Base-by-base conservation (phyloP, 2,888 invertebrate genomes). In the Stratiomys singularior region DNA sequence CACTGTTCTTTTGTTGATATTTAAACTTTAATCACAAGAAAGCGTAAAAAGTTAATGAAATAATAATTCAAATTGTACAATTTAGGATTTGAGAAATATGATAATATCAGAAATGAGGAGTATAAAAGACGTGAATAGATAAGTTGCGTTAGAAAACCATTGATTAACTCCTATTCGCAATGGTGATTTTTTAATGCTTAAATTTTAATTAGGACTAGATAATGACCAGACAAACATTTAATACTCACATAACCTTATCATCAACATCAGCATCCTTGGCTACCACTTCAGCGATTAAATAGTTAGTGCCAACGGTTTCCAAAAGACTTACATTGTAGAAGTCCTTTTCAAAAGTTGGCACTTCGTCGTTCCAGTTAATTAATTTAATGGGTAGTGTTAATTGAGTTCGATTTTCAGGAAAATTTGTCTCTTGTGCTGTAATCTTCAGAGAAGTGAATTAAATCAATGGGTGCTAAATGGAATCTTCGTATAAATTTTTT, bases 361-460 rank as follows among this genome's bases (percentile, higher is more conserved):
- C 82, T 84, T 93, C 93, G 83, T 94, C 94, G 84, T 94, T 94
- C 88, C 90, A 89, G 86, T 94, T 93, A 37, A 87, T 85, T 60
- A 93, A 88, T 77, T 88, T 83, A 11, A 92, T 89, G 77, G 84
- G 85, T 0, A 92, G 84, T 1, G 83, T 83, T 11, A 88, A 86
- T 7, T 82, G 83, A n/a, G 88, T 88, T 2, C 83, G 81, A 78
- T 86, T 86, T 21, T 79, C 74, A 7, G 60, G 1, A 66, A 82
- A 81, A 47, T 84, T 82, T 18, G 79, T 80, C 81, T 88, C 88
- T 74, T 80, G 82, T 4, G 87, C 86, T 44, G 82, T 80, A 27
- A 88, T 82, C 88, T 88, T 67, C 66, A 81, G 71, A 76, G 71
- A 52, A 23, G 18, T 13, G 21, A 60, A 60, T 30, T 76, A 11